Evolutionary conservation across 2,113 vertebrate genomes (phyloP), one percentile per base, ranked within the genome.

Genomic region (Cyanoliseus patagonus): DNA sequence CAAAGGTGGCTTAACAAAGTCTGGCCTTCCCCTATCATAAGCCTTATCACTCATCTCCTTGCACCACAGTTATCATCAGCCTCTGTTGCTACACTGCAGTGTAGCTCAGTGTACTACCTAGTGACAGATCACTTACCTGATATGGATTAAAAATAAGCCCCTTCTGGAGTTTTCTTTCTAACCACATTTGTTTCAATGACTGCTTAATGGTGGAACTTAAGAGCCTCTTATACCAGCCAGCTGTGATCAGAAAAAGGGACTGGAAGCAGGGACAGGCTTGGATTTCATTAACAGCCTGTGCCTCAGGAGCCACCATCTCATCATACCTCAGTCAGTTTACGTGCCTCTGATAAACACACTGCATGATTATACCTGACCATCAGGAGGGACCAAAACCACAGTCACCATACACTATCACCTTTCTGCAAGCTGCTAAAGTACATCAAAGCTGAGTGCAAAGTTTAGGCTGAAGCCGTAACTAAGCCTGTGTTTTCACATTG

Each of bases 231-330:
- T 82, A 53, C 30, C 37, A 84, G 63, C 4, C 80, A 92, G 39
- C 20, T 64, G 33, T 8, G 52, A 72, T 55, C 70, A 85, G 67
- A 70, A 57, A 68, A 74, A 46, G 20, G 19, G 16, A 90, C 44
- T 0, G 0, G 4, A 44, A 75, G 17, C 0, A 1, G 27, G 11
- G 44, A 6, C 14, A 62, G 35, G 27, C 47, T 51, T 39, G 24
- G 62, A 78, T 87, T 95, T 92, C 66, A 69, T 52, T 44, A 75
- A 42, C 69, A 87, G 61, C 33, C 24, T 83, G 47, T 0, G 0
- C 44, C 57, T 81, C 55, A 67, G 89, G 47, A 86, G 73, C 39
- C 52, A 74, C 33, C 39, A 61, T 42, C 55, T 75, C 83, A 82
- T 64, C 80, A 73, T 46, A 68, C 13, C 0, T 0, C 52, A 47